A percentile compares a stretch with the other conserved stretches of the same genome.
These are phyloP conservation scores for Malurus cyaneus DNA, from an alignment of 2,113 vertebrate species.

Conservation along the genomic window DNA sequence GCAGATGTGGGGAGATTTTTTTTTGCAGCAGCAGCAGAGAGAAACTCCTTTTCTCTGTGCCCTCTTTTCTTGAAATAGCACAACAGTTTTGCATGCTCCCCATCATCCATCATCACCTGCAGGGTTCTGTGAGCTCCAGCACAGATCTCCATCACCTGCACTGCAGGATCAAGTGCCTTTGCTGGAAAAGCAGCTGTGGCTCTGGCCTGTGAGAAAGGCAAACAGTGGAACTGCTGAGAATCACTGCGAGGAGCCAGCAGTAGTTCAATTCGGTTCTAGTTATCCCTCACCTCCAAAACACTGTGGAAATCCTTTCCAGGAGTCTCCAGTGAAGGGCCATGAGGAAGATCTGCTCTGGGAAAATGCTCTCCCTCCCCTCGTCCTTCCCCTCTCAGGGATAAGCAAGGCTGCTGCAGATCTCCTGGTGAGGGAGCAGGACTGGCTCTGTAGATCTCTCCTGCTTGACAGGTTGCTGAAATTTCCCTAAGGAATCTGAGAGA, in stretches of 20 bases:
- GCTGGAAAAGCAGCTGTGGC: not conserved
- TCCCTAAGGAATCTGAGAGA: slow-evolving; percentile 17
- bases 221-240: not conserved
- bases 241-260: not conserved
- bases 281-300: not conserved
- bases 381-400: not conserved
- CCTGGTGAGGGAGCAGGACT: not conserved
- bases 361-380: not conserved
- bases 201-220: not conserved
- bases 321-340: accelerated
- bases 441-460: not conserved
- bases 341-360: not conserved
- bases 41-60: not conserved
- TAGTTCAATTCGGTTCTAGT: not conserved
- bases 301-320: not conserved
- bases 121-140: not conserved
- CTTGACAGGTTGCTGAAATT: not conserved
- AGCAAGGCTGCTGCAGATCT: not conserved
- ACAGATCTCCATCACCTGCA: not conserved
- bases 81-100: not conserved
- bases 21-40: not conserved
- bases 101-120: no score
- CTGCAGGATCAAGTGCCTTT: not conserved
- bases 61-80: not conserved
- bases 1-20: not conserved